Percentiles rank a stretch among this genome's conserved stretches.
phyloP scores from a whole-genome alignment of 2,888 invertebrate genomes.

The Heliconius sara region DNA sequence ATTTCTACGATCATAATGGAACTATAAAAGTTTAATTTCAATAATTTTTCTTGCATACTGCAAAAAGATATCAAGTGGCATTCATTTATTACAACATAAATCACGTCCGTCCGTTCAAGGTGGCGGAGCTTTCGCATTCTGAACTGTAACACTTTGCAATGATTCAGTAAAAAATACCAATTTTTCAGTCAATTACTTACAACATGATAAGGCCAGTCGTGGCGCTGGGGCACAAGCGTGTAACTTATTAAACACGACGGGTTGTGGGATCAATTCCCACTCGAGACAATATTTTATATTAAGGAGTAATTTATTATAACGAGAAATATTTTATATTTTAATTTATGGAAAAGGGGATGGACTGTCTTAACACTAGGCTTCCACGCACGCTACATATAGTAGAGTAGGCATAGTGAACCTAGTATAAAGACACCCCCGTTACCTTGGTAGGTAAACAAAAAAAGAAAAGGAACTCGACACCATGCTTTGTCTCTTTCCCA shows the following conservation, averaged over 20 bases:
- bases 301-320: too few species aligned
- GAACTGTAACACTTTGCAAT: neutral
- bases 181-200: too few species aligned
- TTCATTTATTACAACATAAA: conserved; percentile 21
- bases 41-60: conserved; percentile 1
- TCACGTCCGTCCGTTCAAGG: neutral
- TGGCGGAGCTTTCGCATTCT: neutral
- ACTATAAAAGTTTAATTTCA: neutral
- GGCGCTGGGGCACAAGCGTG: too few species aligned
- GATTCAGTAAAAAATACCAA: neutral
- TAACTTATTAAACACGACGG: too few species aligned
- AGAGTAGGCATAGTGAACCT: neutral
- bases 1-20: neutral
- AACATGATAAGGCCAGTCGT: too few species aligned
- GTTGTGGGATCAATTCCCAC: too few species aligned
- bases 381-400: neutral
- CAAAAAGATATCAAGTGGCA: neutral
- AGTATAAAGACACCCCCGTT: neutral
- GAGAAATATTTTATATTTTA: too few species aligned
- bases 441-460: neutral
- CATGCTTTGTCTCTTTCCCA: too few species aligned
- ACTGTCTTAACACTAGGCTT: too few species aligned
- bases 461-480: too few species aligned
- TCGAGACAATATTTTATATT: too few species aligned
- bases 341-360: too few species aligned